These are phyloP conservation scores for Rhynchophorus ferrugineus DNA, from an alignment of 1,140 invertebrate species.

Conservation along the genomic window DNA sequence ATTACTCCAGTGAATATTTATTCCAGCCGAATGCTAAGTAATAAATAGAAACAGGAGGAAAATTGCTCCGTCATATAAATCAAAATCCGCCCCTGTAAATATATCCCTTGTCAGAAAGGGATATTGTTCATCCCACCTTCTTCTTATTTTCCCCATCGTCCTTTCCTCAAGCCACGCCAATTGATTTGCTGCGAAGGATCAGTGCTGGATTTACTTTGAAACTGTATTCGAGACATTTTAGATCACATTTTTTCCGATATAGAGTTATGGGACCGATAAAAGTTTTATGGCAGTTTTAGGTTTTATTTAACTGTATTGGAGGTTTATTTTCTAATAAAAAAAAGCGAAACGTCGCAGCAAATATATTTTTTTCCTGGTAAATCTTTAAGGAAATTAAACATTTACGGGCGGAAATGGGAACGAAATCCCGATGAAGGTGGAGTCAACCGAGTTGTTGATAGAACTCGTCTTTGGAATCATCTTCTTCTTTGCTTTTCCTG, in stretches of 20 bases:
- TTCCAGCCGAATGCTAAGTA: background rate
- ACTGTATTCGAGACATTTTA: conserved; percentile 31
- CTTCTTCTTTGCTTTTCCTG: too few relatives aligned
- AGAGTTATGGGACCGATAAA: conserved; percentile 24
- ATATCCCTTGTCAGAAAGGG: conserved; percentile 31
- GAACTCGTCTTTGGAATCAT: too few relatives aligned
- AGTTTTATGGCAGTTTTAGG: conserved; percentile 19
- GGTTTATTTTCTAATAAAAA: conserved; percentile 12
- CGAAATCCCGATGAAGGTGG: too few relatives aligned
- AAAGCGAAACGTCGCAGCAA: background rate
- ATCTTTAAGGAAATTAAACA: background rate
- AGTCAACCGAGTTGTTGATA: too few relatives aligned
- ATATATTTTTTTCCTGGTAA: background rate
- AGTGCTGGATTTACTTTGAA: conserved; percentile 29
- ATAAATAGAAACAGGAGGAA: background rate
- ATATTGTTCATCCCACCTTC: conserved; percentile 24
- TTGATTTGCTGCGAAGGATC: conserved; percentile 32
- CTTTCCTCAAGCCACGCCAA: conserved; percentile 29
- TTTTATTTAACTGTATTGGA: conserved; percentile 21
- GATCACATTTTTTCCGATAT: conserved; percentile 29
- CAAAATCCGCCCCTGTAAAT: conserved; percentile 17
- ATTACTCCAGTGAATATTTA: too few relatives aligned
- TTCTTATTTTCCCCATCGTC: conserved; percentile 18
- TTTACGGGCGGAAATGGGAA: too few relatives aligned
- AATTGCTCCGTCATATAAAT: background rate